phyloP scores from a whole-genome alignment of 2,888 invertebrate genomes.

The Lagria hirta region DNA sequence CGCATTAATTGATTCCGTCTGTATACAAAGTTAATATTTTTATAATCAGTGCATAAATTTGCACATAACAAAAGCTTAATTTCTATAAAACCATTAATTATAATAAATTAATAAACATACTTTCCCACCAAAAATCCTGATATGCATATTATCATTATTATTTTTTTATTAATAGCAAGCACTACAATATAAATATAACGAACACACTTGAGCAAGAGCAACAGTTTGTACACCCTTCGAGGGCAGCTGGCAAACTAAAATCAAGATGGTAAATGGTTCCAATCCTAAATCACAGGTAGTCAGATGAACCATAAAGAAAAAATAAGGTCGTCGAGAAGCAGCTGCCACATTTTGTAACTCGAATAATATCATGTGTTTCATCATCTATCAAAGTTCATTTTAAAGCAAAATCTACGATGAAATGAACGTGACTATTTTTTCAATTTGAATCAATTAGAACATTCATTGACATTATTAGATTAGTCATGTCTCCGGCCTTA shows the following conservation, averaged over 20 bases:
- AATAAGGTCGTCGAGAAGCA: slow-evolving; percentile 35
- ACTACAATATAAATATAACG: slow-evolving; percentile 30
- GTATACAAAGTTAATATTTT: no score
- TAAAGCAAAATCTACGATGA: no score
- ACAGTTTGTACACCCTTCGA: slow-evolving; percentile 32
- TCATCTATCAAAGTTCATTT: slow-evolving; percentile 17
- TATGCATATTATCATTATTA: slow-evolving; percentile 61
- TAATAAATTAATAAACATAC: slow-evolving; percentile 40
- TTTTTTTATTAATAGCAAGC: slow-evolving; percentile 22
- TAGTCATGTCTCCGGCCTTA: slow-evolving; percentile 14
- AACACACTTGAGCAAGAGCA: slow-evolving; percentile 25
- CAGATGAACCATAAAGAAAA: slow-evolving; percentile 30
- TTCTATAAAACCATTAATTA: no score
- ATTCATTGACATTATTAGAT: slow-evolving; percentile 25
- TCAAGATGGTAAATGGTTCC: slow-evolving; percentile 39
- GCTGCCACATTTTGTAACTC: slow-evolving; percentile 35
- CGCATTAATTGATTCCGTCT: no score
- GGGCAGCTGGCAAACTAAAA: slow-evolving; percentile 50
- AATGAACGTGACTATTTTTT: slow-evolving; percentile 18
- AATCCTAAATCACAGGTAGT: slow-evolving; percentile 50
- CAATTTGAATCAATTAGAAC: slow-evolving; percentile 21
- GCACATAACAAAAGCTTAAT: no score
- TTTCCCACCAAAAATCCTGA: slow-evolving; percentile 63
- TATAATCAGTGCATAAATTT: no score
- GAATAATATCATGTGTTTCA: slow-evolving; percentile 30